Evolutionary conservation across 2,113 vertebrate genomes (phyloP), one percentile per base, ranked within the genome.

Genomic region (Silurus meridionalis): DNA sequence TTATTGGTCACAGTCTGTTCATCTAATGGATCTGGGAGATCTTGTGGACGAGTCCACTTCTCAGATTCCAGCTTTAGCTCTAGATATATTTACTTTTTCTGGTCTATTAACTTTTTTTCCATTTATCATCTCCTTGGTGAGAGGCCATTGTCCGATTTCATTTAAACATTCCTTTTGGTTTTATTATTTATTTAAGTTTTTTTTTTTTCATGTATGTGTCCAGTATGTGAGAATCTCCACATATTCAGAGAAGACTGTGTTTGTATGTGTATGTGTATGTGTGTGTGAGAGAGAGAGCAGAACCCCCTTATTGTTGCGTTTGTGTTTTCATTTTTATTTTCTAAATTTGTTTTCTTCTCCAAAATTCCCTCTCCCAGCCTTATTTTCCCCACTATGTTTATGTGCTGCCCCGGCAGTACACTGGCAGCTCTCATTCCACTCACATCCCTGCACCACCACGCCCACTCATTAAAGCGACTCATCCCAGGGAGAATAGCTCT

Each of bases 361-460:
- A 82, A 74, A 87, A 92, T 90, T 91, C 93, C 92, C 94, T 94
- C 95, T 83, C 95, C 93, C 97, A 99, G 98, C 98, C 98, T 96
- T 99, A 99, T 97, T 99, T 99, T 96, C 96, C 97, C 95, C 97
- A 97, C 93, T 97, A 98, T 94, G 93, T 98, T 95, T 95, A 94
- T 91, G 97, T 97, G 93, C 93, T 97, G 97, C 97, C 97, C 93
- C 95, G 95, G 94, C 97, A 97, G 86, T 95, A 95, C 92, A 91
- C 96, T 96, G 96, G 95, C 94, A 91, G 92, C 94, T 94, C 94
- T 95, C 96, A 94, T 91, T 86, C 90, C 83, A 88, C 90, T 90
- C 93, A 96, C 94, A 94, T 86, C 17, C 90, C 90, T 85, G 96
- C 90, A 9, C 90, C 89, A 88, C 96, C 94, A 94, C 96, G 96